Evolutionary conservation across 2,797 vertebrate genomes (phyloP), one percentile per base, ranked within the genome.

Genomic region (Chelonia mydas): DNA sequence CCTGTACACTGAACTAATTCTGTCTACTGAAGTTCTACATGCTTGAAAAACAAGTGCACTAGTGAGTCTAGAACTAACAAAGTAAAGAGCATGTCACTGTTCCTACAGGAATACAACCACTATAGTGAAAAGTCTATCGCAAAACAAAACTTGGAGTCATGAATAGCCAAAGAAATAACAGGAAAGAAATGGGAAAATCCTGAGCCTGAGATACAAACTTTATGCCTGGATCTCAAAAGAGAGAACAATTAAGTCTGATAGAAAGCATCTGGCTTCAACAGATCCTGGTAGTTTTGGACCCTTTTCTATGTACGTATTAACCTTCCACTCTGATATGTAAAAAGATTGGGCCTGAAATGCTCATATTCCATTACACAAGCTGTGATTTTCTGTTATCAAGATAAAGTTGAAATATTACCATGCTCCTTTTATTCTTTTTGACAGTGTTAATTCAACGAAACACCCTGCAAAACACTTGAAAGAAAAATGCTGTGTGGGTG

Each of bases 201-300:
- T 78, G 92, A 72, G 41, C 28, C 27, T 7, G 87, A 90, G 12
- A 23, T 15, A 84, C 8, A 85, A 17, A 2, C 5, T 83, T 84
- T 85, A 72, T 16, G 19, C 13, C 8, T 89, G 33, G 7, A 61
- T 13, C 33, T 82, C 27, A 89, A 61, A 77, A 92, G 92, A 68
- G 28, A 90, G 2, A 51, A 21, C 88, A 90, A 92, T 49, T 2
- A 5, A 11, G 77, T 90, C 50, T 80, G 88, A 86, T 28, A 11
- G 86, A 85, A 23, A 92, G 25, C 87, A 84, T 55, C 87, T 94
- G 88, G 6, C 9, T 94, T 95, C 93, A 72, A 92, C 37, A 51
- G 77, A 54, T 89, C 81, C 57, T 65, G 45, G 10, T 78, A 85
- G 33, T 54, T 90, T 89, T 77, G 37, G 85, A 86, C 47, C 12